Percentiles rank a stretch among this genome's conserved stretches.
Conservation (phyloP, 2,797 vertebrate species). For the Thunnus albacares region DNA sequence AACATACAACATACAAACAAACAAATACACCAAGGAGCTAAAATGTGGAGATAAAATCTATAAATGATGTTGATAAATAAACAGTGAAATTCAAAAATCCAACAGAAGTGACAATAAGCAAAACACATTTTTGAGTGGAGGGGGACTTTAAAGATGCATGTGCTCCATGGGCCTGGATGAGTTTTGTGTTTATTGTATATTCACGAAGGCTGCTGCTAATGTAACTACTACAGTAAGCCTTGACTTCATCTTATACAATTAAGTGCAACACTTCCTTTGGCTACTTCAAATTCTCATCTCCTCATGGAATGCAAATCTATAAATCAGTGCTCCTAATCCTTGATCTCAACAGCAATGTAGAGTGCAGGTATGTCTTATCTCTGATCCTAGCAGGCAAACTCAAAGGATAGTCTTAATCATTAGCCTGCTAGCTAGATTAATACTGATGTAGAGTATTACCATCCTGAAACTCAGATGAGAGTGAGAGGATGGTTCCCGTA, state of each 20-base stretch:
- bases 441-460: conserved; percentile 60
- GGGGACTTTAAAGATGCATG: background rate
- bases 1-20: too few relatives aligned
- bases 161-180: too few relatives aligned
- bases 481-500: conserved; percentile 62
- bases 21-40: too few relatives aligned
- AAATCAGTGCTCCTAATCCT: conserved; percentile 49
- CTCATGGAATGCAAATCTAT: conserved; percentile 44
- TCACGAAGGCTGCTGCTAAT: background rate
- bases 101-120: too few relatives aligned
- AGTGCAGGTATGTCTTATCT: conserved; percentile 46
- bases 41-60: too few relatives aligned
- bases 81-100: too few relatives aligned
- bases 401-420: conserved; percentile 68
- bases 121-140: too few relatives aligned
- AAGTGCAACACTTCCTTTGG: conserved; percentile 16
- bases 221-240: background rate
- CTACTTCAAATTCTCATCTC: conserved; percentile 38
- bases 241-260: conserved; percentile 21
- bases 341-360: conserved; percentile 42
- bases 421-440: conserved; percentile 66
- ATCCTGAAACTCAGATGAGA: conserved; percentile 63
- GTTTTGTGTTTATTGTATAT: background rate
- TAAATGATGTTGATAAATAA: too few relatives aligned
- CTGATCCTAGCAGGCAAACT: conserved; percentile 58